phyloP scores from a whole-genome alignment of 2,113 vertebrate genomes.

The Gyps fulvus region DNA sequence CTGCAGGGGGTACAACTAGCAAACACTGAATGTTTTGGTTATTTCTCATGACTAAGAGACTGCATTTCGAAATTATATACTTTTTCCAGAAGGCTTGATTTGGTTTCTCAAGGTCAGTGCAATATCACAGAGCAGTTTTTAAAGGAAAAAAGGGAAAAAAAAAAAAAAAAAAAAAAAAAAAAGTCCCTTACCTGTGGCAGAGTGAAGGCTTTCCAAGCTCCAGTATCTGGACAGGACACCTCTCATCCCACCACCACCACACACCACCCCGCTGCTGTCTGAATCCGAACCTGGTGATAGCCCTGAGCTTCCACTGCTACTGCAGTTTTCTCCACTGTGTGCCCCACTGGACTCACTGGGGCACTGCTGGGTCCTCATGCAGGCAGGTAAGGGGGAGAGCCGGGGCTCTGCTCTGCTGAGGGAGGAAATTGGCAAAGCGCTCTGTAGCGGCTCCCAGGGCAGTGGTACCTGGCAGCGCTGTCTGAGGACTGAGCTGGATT shows the following conservation, averaged over 20 bases:
- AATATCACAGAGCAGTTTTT: slow-evolving; percentile 18
- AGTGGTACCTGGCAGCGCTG: slow-evolving; percentile 53
- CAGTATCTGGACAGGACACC: slow-evolving; percentile 90
- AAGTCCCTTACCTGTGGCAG: slow-evolving; percentile 85
- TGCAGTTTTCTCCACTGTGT: slow-evolving; percentile 83
- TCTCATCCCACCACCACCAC: slow-evolving; percentile 81
- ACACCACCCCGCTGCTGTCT: slow-evolving; percentile 84
- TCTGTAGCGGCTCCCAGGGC: slow-evolving; percentile 21
- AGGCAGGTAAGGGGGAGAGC: slow-evolving; percentile 60
- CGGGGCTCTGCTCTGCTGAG: slow-evolving; percentile 60
- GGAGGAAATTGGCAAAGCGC: background rate
- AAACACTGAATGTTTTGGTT: background rate
- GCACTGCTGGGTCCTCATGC: slow-evolving; percentile 87
- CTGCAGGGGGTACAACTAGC: background rate
- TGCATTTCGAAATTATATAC: background rate
- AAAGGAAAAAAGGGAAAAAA: background rate
- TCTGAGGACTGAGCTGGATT: slow-evolving; percentile 46
- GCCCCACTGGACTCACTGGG: slow-evolving; percentile 80
- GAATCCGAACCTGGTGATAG: slow-evolving; percentile 90
- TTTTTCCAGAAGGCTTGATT: background rate
- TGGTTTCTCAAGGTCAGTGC: slow-evolving; percentile 57
- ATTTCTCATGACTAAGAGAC: background rate
- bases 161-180: too few species aligned
- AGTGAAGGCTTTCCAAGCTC: slow-evolving; percentile 96
- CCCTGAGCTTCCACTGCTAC: slow-evolving; percentile 84